Base-by-base conservation (phyloP, 1,140 invertebrate genomes). In the Temnothorax longispinosus region DNA sequence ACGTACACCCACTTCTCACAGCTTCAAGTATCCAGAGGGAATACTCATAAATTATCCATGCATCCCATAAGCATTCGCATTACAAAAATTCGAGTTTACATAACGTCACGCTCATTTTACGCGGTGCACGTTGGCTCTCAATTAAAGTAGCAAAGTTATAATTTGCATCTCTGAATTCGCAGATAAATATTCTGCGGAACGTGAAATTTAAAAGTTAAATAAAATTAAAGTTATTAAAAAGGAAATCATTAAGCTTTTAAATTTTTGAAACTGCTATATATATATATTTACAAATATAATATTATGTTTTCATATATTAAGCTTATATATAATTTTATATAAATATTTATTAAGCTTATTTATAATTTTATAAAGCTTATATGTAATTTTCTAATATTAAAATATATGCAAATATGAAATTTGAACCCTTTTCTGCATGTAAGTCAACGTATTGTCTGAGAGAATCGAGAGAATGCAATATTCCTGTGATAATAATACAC, bases 11-110 rank as follows among this genome's bases (percentile, higher is more conserved):
- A 13, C 5, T 60, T n/a, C 64, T 64, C 41, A 18, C 27, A 77
- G 21, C 21, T 3, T 62, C 44, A n/a, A 7, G 2, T 44, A 78
- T 15, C 58, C 60, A 5, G 11, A 11, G 44, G 27, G 21, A 50
- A 27, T 50, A 27, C 41, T 35, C 47, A 71, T 69, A 69, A 54
- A 52, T 80, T 67, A 71, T 54, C 32, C 50, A 81, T 54, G 50
- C 35, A 27, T 47, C 3, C 35, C 13, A 13, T 50, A 32, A 67
- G n/a, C 13, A 27, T 27, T 54, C n/a, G 3, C n/a, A 32, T 54
- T 54, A 69, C n/a, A 47, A 69, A 69, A 69, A 69, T 38, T 67
- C 8, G 47, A 69, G 1, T 41, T 38, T 38, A 54, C 18, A 10
- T 47, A 65, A n/a, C 13, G n/a, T 67, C n/a, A 50, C 3, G 41